phyloP scores from a whole-genome alignment of 2,888 invertebrate genomes.

The Microctonus aethiopoides region DNA sequence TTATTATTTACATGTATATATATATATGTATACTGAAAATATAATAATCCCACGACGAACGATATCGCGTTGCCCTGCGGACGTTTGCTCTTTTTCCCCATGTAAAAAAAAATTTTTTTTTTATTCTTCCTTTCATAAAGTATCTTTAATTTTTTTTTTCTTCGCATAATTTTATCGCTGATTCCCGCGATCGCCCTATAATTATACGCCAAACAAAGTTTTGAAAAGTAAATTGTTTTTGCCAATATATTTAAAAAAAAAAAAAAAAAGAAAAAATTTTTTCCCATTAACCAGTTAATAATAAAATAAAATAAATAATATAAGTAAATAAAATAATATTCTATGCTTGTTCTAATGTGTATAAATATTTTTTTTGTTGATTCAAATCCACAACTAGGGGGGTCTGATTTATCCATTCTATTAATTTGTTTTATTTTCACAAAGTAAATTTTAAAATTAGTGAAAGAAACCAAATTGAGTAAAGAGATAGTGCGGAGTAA shows the following conservation, averaged over 20 bases:
- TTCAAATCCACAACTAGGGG: conserved; percentile 14
- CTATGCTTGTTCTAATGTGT: no score
- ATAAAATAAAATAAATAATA: no score
- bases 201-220: conserved; percentile 31
- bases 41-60: neutral
- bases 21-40: neutral
- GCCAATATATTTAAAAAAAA: neutral
- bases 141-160: conserved; percentile 9
- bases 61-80: conserved; percentile 8
- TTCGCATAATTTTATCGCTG: conserved; percentile 33
- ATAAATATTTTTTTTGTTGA: no score
- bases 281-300: no score
- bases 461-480: conserved; percentile 43
- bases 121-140: neutral
- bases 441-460: conserved; percentile 26
- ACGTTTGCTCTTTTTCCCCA: conserved; percentile 1
- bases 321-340: no score
- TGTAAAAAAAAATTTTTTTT: no score
- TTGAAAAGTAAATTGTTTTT: conserved; percentile 31
- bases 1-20: neutral
- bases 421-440: neutral
- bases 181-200: conserved; percentile 27
- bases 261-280: neutral
- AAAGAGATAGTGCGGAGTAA: conserved; percentile 41
- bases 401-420: no score